Evolutionary conservation across 2,797 vertebrate genomes (phyloP).

Genomic region (Selene dorsalis): DNA sequence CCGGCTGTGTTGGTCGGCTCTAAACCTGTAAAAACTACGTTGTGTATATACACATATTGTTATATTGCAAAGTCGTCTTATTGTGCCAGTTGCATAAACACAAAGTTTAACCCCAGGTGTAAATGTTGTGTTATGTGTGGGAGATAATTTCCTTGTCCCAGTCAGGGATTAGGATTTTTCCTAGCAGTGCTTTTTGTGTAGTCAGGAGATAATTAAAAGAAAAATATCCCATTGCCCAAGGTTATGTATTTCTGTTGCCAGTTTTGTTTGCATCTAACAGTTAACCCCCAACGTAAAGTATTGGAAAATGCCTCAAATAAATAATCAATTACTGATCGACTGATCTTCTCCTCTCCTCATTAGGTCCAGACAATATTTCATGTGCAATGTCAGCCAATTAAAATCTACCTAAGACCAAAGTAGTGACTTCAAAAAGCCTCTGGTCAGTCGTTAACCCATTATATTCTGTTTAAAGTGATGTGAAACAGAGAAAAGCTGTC

Average conservation of each 20-base stretch:
- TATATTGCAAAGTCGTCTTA: background rate
- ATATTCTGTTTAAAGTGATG: background rate
- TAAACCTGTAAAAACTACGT: background rate
- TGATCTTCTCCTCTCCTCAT: background rate
- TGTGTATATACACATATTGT: too few species aligned
- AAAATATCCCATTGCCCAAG: background rate
- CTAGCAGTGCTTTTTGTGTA: background rate
- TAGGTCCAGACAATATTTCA: background rate
- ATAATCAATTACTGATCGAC: too few species aligned
- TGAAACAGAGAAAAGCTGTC: background rate
- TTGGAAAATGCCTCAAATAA: too few species aligned
- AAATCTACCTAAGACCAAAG: background rate
- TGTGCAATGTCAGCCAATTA: background rate
- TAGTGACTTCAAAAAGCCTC: background rate
- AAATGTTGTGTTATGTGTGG: constrained; percentile 5
- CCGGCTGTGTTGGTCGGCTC: constrained; percentile 8
- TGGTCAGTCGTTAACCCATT: background rate
- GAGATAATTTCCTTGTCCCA: background rate
- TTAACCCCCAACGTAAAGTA: background rate
- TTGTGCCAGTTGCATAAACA: background rate
- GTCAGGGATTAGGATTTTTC: constrained; percentile 14
- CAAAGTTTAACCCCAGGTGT: background rate
- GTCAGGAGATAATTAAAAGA: background rate
- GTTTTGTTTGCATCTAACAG: background rate
- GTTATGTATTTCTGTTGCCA: background rate